A percentile compares a stretch with the other conserved stretches of the same genome.
Conservation (phyloP, 2,797 vertebrate genomes). For the Triplophysa yarkandensis region DNA sequence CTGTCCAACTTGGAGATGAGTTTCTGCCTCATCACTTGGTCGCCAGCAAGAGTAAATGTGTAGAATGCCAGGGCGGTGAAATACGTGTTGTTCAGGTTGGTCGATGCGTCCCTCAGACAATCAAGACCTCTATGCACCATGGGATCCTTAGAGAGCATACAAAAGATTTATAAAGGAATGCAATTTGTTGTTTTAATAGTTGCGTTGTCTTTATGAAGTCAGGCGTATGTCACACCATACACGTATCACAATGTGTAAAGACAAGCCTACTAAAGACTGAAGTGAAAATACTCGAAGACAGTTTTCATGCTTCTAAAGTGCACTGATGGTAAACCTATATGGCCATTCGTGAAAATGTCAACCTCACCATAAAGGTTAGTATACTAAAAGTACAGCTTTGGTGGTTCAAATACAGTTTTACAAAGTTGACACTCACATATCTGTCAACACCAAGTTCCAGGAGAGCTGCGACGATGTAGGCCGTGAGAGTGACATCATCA, state of each 20-base stretch:
- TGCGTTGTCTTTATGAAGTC: neutral
- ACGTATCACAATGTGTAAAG: neutral
- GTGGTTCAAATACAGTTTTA: neutral
- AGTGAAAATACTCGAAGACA: neutral
- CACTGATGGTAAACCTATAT: no score
- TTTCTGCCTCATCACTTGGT: slow-evolving; percentile 57
- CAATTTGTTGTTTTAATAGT: neutral
- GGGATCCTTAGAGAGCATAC: slow-evolving; percentile 59
- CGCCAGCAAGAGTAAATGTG: slow-evolving; percentile 75
- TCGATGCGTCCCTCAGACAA: slow-evolving; percentile 65
- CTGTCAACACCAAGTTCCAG: slow-evolving; percentile 66
- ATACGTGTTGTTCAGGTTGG: slow-evolving; percentile 67
- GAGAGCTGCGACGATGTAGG: slow-evolving; percentile 74
- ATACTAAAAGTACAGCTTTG: no score
- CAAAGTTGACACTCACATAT: slow-evolving; percentile 66
- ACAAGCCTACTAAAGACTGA: neutral
- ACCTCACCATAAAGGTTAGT: no score
- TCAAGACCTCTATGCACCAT: slow-evolving; percentile 63
- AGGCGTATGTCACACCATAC: neutral
- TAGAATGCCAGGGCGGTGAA: slow-evolving; percentile 76
- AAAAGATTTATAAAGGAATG: neutral
- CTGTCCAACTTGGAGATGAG: slow-evolving; percentile 68
- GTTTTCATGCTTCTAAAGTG: no score
- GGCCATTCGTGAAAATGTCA: no score
- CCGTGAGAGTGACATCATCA: slow-evolving; percentile 75